Conservation (phyloP, 2,113 vertebrate species). For the Mixornis gularis region DNA sequence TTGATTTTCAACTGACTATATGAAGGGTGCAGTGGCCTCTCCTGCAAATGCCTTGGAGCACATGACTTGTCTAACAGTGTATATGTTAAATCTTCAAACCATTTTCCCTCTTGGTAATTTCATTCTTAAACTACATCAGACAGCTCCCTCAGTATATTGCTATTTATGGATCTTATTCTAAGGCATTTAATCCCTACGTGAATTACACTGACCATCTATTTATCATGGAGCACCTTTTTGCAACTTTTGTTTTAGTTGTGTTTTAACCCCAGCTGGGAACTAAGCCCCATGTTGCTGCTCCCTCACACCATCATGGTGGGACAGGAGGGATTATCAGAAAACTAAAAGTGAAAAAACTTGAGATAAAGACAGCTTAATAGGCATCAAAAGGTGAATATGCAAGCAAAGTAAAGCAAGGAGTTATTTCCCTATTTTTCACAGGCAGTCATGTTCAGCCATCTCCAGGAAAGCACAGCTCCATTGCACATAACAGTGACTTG, state of each 20-base stretch:
- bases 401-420: not conserved
- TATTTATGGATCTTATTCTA: not conserved
- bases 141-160: not conserved
- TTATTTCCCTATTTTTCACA: not conserved
- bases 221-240: not conserved
- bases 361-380: not conserved
- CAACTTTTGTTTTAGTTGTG: not conserved
- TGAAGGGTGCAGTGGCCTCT: not conserved
- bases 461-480: not conserved
- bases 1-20: not conserved
- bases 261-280: not conserved
- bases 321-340: not conserved
- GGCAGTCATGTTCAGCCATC: no score
- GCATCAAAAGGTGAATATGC: not conserved
- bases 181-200: not conserved
- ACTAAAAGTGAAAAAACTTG: not conserved
- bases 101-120: not conserved
- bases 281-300: not conserved
- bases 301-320: not conserved
- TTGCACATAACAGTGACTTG: rapidly evolving
- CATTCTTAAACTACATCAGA: not conserved
- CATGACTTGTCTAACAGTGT: not conserved
- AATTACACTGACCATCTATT: not conserved
- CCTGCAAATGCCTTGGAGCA: not conserved
- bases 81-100: not conserved